A percentile compares a stretch with the other conserved stretches of the same genome.
phyloP scores from a whole-genome alignment of 2,797 vertebrate genomes.

The Sparidentex hasta region DNA sequence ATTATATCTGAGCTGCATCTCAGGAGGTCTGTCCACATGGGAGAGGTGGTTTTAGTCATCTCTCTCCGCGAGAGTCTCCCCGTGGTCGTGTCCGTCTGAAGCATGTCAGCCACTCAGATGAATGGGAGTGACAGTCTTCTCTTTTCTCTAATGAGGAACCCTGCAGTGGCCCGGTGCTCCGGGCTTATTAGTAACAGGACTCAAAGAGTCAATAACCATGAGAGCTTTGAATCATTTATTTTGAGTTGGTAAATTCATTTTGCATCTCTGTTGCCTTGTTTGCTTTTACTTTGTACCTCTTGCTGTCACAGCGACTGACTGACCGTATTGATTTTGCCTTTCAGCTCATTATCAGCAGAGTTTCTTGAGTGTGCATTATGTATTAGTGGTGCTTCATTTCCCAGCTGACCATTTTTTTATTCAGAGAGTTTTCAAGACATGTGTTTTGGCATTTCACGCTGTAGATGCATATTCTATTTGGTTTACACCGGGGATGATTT shows the following conservation, averaged over 20 bases:
- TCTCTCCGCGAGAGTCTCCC: conserved; percentile 47
- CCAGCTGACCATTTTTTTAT: background rate
- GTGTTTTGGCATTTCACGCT: background rate
- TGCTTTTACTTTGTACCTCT: conserved; percentile 1
- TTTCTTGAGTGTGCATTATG: background rate
- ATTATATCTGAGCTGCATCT: conserved; percentile 36
- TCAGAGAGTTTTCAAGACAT: background rate
- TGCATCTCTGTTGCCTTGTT: conserved; percentile 8
- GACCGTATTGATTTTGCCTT: conserved; percentile 23
- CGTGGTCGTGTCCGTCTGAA: conserved; percentile 51
- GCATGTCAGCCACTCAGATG: conserved; percentile 60
- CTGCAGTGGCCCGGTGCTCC: conserved; percentile 47
- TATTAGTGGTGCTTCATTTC: background rate
- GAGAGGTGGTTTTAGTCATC: conserved; percentile 45
- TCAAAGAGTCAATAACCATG: conserved; percentile 27
- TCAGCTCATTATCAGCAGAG: background rate
- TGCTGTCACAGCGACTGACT: background rate
- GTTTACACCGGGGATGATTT: background rate
- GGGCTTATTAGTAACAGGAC: conserved; percentile 44
- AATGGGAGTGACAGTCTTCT: conserved; percentile 62
- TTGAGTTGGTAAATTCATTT: conserved; percentile 1
- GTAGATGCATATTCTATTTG: background rate
- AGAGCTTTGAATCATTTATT: conserved; percentile 7
- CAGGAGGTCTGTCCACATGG: conserved; percentile 29
- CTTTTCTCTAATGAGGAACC: conserved; percentile 71